Evolutionary conservation across 2,888 invertebrate genomes (phyloP).

Genomic region (Odontocerum albicorne): DNA sequence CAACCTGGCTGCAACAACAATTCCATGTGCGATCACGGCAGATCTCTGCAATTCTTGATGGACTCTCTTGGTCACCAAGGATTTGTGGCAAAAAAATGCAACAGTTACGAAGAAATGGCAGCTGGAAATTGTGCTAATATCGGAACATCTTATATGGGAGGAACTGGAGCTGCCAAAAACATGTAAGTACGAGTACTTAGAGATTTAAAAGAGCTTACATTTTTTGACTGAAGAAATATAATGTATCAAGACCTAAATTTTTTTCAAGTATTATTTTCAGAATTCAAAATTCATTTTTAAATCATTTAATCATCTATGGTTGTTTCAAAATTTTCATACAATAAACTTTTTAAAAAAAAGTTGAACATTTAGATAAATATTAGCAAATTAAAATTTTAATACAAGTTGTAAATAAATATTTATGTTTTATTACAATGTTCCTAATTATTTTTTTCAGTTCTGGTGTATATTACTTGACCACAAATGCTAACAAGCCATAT

Average conservation of each 20-base stretch:
- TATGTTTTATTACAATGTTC: too few relatives aligned
- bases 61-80: slow-evolving; percentile 35
- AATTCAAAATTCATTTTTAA: too few relatives aligned
- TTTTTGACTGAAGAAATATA: background rate
- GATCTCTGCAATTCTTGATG: slow-evolving; percentile 34
- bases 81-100: slow-evolving; percentile 30
- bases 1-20: slow-evolving; percentile 36
- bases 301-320: too few relatives aligned
- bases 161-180: slow-evolving; percentile 33
- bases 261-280: too few relatives aligned
- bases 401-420: too few relatives aligned
- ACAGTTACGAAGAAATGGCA: slow-evolving; percentile 29
- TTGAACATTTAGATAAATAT: too few relatives aligned
- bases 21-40: slow-evolving; percentile 37
- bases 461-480: slow-evolving; percentile 6
- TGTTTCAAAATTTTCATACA: too few relatives aligned
- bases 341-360: too few relatives aligned
- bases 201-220: slow-evolving; percentile 2
- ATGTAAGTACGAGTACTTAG: slow-evolving; percentile 37
- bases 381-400: too few relatives aligned
- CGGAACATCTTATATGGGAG: slow-evolving; percentile 31
- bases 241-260: background rate
- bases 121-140: slow-evolving; percentile 29
- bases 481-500: slow-evolving; percentile 7
- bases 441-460: slow-evolving; percentile 4